A percentile compares a stretch with the other conserved stretches of the same genome.
Evolutionary conservation across 30 jellyfish, hydroid and myxozoan genomes (phyloP).

Genomic region (Aurelia sp.): DNA sequence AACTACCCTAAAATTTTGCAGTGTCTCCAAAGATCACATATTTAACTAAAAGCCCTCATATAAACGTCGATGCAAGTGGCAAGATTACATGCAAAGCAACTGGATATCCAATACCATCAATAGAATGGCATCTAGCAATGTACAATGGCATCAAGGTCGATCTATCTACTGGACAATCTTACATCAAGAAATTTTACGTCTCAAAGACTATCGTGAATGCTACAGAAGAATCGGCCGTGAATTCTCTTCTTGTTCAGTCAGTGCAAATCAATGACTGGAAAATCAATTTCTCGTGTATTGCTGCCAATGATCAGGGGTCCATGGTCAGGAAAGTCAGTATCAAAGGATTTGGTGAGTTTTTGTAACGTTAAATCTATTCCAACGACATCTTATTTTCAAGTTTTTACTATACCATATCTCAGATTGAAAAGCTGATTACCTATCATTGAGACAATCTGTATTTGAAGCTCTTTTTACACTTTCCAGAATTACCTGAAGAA

Average conservation of each 20-base stretch:
- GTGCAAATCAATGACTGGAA: conserved; percentile 45
- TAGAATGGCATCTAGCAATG: conserved; percentile 28
- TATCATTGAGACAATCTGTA: too few species aligned
- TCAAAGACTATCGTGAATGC: conserved; percentile 1
- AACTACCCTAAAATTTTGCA: background rate
- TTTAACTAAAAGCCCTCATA: conserved; percentile 31
- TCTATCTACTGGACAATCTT: conserved; percentile 16
- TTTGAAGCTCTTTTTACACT: too few species aligned
- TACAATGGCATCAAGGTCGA: background rate
- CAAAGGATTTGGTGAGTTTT: conserved; percentile 59
- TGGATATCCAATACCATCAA: conserved; percentile 53
- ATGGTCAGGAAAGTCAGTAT: background rate
- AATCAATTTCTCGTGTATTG: conserved; percentile 53
- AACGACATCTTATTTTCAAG: too few species aligned
- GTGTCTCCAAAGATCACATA: conserved; percentile 40
- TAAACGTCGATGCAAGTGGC: conserved; percentile 56
- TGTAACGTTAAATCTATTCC: too few species aligned
- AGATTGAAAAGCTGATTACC: too few species aligned
- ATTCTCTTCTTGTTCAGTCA: conserved; percentile 14
- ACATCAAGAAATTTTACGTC: conserved; percentile 16
- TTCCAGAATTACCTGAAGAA: too few species aligned
- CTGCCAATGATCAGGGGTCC: conserved; percentile 61
- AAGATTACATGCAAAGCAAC: conserved; percentile 48
- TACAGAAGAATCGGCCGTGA: conserved; percentile 22
- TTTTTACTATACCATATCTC: too few species aligned